phyloP scores from a whole-genome alignment of 2,888 invertebrate species.

The Microplitis manilae region DNA sequence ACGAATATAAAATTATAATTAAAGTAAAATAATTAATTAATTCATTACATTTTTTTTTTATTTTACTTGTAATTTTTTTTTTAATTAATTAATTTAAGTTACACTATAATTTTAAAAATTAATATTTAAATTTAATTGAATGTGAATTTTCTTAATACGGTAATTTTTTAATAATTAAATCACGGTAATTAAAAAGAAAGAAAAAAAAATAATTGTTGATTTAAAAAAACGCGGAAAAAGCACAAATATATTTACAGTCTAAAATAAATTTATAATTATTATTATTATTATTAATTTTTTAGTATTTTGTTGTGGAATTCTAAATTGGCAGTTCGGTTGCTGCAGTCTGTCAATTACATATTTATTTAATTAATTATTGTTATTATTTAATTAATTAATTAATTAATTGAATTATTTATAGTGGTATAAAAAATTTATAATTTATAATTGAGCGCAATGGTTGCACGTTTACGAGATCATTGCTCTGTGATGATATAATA shows the following conservation, averaged over 20 bases:
- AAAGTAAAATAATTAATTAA: not conserved
- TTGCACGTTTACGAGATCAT: slow-evolving; percentile 66
- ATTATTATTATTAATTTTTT: slow-evolving; percentile 13
- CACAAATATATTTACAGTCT: slow-evolving; percentile 30
- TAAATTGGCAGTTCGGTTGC: slow-evolving; percentile 68
- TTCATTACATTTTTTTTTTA: not conserved
- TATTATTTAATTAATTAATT: slow-evolving; percentile 16
- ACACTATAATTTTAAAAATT: not conserved
- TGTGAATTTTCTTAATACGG: not conserved
- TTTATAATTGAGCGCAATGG: slow-evolving; percentile 66
- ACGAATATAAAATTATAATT: not conserved
- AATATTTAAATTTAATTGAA: not conserved
- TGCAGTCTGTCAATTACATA: slow-evolving; percentile 61
- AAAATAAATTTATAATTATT: not conserved
- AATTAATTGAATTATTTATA: slow-evolving; percentile 45
- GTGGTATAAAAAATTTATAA: slow-evolving; percentile 67
- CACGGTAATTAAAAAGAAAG: not conserved
- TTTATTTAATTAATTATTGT: slow-evolving; percentile 32
- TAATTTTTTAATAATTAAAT: not conserved
- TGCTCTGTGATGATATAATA: slow-evolving; percentile 58
- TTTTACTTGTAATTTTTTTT: not conserved
- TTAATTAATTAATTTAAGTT: not conserved
- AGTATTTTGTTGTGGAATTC: slow-evolving; percentile 38
- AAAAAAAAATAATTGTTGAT: not conserved
- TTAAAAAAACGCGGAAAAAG: slow-evolving; percentile 24